Base-by-base conservation (phyloP, 2,888 invertebrate species). In the Omphaloscelis lunosa region DNA sequence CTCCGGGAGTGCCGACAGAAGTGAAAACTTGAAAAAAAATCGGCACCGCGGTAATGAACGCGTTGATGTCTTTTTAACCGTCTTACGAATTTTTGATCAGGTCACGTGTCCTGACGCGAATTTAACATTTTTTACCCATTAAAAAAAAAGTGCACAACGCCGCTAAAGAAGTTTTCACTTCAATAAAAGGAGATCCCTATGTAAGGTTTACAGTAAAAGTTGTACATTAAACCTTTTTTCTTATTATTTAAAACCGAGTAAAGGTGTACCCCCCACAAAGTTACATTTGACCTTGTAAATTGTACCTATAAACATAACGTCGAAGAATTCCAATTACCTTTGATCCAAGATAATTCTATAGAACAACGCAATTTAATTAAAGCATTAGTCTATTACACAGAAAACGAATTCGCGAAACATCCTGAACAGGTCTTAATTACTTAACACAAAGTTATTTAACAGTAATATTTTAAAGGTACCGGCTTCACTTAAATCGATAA, bases 401-500 rank as follows among this genome's bases (percentile, higher is more conserved):
- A 84, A 88, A 88, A 87, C 86, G 87, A 91, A 89, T 90, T 90
- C 79, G 72, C 77, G 59, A 83, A 88, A 87, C 77, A 86, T 88
- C 81, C 80, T 74, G 84, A 82, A 84, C 82, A 79, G 84, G 73
- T 83, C 82, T 88, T 86, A 88, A 88, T 87, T 88, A 88, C 88
- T 88, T 88, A 88, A 84, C 82, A 80, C 65, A 81, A 88, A 86
- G 86, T 88, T 88, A 86, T 86, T 88, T 87, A 88, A 79, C 82
- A 81, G 86, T 86, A 86, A 88, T 88, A 88, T 86, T 84, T 83
- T 84, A 76, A 86, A 88, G 77, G 84, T 82, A 79, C 86, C 85
- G 67, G 62, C 75, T 75, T 78, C 80, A 72, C 75, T 81, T 75
- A 77, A 85, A 88, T 88, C 86, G 86, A 88, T 88, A 81, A 86